Evolutionary conservation across 2,888 invertebrate genomes (phyloP).

Genomic region (Drosophila greeni): DNA sequence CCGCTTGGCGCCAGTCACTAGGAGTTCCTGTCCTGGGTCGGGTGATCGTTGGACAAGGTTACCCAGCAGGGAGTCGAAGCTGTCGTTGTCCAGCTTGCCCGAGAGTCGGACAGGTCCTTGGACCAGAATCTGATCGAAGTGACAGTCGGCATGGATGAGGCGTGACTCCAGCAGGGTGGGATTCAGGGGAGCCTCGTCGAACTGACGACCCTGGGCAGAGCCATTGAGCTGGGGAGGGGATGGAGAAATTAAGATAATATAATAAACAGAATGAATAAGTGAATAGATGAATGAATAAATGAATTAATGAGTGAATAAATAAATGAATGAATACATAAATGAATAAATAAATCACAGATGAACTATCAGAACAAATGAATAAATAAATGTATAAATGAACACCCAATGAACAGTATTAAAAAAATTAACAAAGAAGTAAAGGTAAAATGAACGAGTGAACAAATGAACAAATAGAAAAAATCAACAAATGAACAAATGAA

Average conservation of each 20-base stretch:
- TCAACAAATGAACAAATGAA: too few relatives aligned
- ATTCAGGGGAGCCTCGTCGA: conserved; percentile 79
- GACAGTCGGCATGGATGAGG: conserved; percentile 77
- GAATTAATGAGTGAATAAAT: neutral
- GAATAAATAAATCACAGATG: too few relatives aligned
- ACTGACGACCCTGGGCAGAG: conserved; percentile 78
- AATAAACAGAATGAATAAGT: neutral
- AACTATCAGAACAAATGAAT: too few relatives aligned
- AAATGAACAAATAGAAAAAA: too few relatives aligned
- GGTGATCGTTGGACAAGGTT: conserved; percentile 80
- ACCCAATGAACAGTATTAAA: too few relatives aligned
- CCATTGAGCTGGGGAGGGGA: conserved; percentile 79
- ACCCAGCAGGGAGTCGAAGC: conserved; percentile 77
- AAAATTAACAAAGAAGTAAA: too few relatives aligned
- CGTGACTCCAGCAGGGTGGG: conserved; percentile 79
- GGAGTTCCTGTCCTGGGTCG: conserved; percentile 68
- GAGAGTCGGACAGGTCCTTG: conserved; percentile 80
- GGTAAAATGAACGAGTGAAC: too few relatives aligned
- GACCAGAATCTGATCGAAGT: conserved; percentile 80
- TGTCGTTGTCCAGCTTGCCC: conserved; percentile 77
- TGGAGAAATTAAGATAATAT: neutral
- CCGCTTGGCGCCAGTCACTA: conserved; percentile 79
- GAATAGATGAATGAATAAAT: neutral
- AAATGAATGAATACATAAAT: too few relatives aligned
- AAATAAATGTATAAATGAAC: too few relatives aligned